Percentiles rank a stretch among this genome's conserved stretches.
Conservation (phyloP, 2,113 vertebrate genomes). For the Eubucco bourcierii region DNA sequence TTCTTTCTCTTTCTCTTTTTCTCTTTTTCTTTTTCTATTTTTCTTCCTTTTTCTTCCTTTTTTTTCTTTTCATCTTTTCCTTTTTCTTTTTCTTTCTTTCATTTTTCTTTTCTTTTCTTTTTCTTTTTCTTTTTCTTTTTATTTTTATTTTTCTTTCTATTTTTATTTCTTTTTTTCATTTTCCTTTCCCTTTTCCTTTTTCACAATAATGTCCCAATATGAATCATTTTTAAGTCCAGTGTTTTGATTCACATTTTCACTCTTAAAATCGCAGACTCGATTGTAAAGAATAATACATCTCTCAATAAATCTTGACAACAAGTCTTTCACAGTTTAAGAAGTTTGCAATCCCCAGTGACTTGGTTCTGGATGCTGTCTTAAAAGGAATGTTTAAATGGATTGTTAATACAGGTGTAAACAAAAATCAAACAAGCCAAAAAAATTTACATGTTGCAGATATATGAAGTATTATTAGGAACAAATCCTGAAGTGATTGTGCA, state of each 20-base stretch:
- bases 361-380: neutral
- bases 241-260: neutral
- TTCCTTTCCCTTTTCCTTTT: no score
- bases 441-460: neutral
- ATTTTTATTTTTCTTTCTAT: no score
- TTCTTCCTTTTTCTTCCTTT: no score
- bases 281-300: neutral
- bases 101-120: no score
- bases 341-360: neutral
- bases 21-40: no score
- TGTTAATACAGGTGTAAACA: neutral
- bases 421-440: neutral
- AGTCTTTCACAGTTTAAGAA: neutral
- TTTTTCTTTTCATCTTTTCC: no score
- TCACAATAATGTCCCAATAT: neutral
- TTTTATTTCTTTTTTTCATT: no score
- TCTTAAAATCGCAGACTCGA: neutral
- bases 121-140: no score
- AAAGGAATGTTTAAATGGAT: neutral
- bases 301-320: neutral
- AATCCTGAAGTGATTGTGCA: neutral
- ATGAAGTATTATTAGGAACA: neutral
- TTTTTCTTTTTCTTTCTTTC: no score
- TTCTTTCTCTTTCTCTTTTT: no score
- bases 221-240: neutral